Conservation (phyloP, 2,113 vertebrate genomes). For the Rhadina sibilatrix region DNA sequence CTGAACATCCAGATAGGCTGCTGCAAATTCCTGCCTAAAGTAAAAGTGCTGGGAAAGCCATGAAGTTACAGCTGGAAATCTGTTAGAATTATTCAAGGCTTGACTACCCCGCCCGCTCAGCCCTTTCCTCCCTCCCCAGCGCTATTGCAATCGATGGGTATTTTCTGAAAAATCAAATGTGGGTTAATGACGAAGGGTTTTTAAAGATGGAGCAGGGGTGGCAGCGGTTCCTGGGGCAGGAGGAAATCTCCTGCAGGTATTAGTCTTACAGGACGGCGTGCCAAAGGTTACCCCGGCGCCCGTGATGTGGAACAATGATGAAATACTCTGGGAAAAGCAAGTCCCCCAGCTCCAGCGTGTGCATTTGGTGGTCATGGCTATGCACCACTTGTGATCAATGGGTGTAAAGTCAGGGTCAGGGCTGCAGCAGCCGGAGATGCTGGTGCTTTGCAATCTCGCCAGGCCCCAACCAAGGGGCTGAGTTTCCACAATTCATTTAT, state of each 20-base stretch:
- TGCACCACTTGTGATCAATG: slow-evolving; percentile 75
- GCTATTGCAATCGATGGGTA: neutral
- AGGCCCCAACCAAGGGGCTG: slow-evolving; percentile 68
- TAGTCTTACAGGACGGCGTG: slow-evolving; percentile 56
- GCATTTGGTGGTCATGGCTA: slow-evolving; percentile 72
- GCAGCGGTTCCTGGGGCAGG: slow-evolving; percentile 53
- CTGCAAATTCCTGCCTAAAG: neutral
- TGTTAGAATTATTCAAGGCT: neutral
- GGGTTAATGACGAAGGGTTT: slow-evolving; percentile 26
- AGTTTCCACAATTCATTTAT: slow-evolving; percentile 76
- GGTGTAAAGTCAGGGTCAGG: slow-evolving; percentile 72
- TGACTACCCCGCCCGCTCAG: neutral
- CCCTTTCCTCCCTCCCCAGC: neutral
- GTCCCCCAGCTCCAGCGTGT: slow-evolving; percentile 58
- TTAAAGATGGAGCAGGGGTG: slow-evolving; percentile 33
- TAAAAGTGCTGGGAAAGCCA: neutral
- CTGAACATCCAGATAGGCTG: neutral
- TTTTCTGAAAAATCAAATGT: slow-evolving; percentile 16
- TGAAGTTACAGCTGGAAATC: neutral
- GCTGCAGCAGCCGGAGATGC: slow-evolving; percentile 67
- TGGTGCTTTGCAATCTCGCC: slow-evolving; percentile 61
- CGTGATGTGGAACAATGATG: slow-evolving; percentile 66
- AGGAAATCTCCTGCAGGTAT: slow-evolving; percentile 73
- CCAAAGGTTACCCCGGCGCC: slow-evolving; percentile 62
- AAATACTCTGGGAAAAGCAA: slow-evolving; percentile 73